Conservation (phyloP, 2,797 vertebrate genomes). For the Sebastes matsubarae region DNA sequence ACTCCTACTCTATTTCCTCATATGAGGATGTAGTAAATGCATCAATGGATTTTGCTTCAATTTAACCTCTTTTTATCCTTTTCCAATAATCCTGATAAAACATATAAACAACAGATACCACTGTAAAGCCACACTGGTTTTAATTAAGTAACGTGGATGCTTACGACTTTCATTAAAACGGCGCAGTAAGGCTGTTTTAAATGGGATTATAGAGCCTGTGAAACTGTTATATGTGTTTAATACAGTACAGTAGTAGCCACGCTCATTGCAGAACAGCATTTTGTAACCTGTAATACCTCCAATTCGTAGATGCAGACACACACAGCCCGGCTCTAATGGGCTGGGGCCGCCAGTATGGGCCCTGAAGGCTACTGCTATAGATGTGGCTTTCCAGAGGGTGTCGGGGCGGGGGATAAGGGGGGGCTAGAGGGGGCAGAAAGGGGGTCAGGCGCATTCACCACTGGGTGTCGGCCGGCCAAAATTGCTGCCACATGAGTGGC, state of each 20-base stretch:
- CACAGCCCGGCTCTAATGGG: conserved; percentile 64
- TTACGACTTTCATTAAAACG: conserved; percentile 50
- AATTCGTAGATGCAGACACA: conserved; percentile 5
- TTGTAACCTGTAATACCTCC: conserved; percentile 41
- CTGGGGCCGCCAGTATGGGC: conserved; percentile 56
- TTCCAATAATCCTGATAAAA: conserved; percentile 48
- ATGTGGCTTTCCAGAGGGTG: conserved; percentile 80
- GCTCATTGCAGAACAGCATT: conserved; percentile 52
- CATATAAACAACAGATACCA: conserved; percentile 45
- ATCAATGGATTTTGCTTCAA: conserved; percentile 56
- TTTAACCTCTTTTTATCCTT: conserved; percentile 45
- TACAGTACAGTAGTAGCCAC: conserved; percentile 35
- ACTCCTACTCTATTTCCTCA: conserved; percentile 40
- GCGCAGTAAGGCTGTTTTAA: conserved; percentile 24
- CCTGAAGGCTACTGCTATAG: conserved; percentile 64
- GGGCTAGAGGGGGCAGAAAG: conserved; percentile 60
- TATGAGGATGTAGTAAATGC: conserved; percentile 68
- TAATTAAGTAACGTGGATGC: conserved; percentile 49
- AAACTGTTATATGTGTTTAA: conserved; percentile 60
- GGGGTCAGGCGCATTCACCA: conserved; percentile 70
- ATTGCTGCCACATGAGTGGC: conserved; percentile 77
- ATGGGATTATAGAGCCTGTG: conserved; percentile 41
- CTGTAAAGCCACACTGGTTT: conserved; percentile 43
- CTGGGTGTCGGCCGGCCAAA: conserved; percentile 70
- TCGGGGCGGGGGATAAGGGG: conserved; percentile 17